Percentiles rank a stretch among this genome's conserved stretches.
Conservation (phyloP, 2,113 vertebrate species). For the Sceloporus tristichus region DNA sequence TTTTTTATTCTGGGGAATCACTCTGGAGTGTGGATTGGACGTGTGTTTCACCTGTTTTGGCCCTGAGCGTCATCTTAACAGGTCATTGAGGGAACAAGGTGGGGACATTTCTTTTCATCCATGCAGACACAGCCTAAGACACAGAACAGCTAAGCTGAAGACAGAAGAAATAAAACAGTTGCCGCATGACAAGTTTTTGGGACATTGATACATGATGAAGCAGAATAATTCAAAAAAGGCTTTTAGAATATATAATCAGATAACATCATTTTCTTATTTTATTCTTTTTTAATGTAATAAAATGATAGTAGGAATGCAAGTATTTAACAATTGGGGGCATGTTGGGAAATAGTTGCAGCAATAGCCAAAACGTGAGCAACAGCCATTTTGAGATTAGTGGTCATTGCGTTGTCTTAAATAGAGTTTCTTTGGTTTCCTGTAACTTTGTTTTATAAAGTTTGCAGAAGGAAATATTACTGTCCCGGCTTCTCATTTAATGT, state of each 20-base stretch:
- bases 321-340: too few species aligned
- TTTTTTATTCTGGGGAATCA: too few species aligned
- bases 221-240: neutral
- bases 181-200: neutral
- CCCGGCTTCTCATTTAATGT: slow-evolving; percentile 46
- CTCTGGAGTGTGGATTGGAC: too few species aligned
- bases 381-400: neutral
- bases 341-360: neutral
- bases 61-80: too few species aligned
- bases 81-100: too few species aligned
- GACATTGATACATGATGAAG: neutral
- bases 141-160: neutral
- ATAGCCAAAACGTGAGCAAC: neutral
- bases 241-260: neutral
- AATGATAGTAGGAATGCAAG: neutral
- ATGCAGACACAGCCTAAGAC: neutral
- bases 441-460: neutral
- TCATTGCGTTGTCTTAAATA: neutral
- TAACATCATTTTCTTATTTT: neutral
- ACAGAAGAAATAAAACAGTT: neutral
- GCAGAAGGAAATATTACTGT: neutral
- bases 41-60: too few species aligned
- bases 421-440: slow-evolving; percentile 2
- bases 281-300: neutral
- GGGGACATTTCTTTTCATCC: too few species aligned